A percentile compares a stretch with the other conserved stretches of the same genome.
phyloP scores from a whole-genome alignment of 2,113 vertebrate species.

The Hemiprocne comata region DNA sequence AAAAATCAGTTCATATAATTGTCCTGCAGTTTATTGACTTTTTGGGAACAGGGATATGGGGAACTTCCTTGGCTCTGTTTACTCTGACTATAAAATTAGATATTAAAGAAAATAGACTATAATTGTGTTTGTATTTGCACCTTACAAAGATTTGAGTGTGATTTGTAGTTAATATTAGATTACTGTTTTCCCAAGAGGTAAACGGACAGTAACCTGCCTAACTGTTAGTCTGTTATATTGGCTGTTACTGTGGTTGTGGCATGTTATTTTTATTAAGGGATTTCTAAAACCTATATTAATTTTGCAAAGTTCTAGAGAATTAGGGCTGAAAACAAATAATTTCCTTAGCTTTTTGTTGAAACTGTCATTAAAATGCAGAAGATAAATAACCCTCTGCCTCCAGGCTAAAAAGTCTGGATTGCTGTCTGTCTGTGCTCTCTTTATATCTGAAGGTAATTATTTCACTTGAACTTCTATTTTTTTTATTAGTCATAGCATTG shows the following conservation, averaged over 20 bases:
- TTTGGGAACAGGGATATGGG: background rate
- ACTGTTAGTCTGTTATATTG: background rate
- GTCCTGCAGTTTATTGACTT: background rate
- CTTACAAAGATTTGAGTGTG: background rate
- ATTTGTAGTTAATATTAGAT: background rate
- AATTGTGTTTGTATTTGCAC: background rate
- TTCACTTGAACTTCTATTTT: constrained; percentile 1
- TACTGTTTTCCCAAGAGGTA: background rate
- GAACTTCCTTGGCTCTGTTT: background rate
- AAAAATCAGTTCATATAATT: background rate
- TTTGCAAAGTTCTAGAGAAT: background rate
- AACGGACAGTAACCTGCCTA: background rate
- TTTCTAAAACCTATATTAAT: background rate
- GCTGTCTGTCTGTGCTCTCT: background rate
- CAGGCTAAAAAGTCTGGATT: background rate
- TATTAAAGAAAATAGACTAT: background rate
- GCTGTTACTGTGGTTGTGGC: background rate
- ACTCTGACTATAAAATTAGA: background rate
- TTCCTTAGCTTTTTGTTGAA: constrained; percentile 1
- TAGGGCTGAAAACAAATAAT: background rate
- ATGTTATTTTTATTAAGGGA: background rate
- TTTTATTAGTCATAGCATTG: background rate
- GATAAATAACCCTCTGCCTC: background rate
- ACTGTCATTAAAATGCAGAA: constrained; percentile 3
- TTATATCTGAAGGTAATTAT: constrained; percentile 35